Base-by-base conservation (phyloP, 2,113 vertebrate genomes). In the Carollia perspicillata region DNA sequence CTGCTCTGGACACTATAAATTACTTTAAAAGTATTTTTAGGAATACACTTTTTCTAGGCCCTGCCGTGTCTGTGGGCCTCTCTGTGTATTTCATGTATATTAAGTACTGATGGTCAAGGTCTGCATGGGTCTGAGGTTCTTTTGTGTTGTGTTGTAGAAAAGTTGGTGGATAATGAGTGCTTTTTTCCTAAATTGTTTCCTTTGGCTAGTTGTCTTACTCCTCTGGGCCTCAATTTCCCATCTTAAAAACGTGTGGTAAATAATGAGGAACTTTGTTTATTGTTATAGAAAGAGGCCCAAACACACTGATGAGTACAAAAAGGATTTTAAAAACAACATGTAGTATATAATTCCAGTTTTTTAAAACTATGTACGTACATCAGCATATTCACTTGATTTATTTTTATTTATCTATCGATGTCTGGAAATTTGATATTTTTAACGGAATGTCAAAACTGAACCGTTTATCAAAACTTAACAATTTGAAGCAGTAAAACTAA, bases 371-470 rank as follows among this genome's bases (percentile, higher is more conserved):
- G 40, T 28, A 8, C 13, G 58, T 26, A 33, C 1, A 47, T 35
- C 44, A 60, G 6, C 87, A 14, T 74, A 42, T 65, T 89, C 78
- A 42, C 63, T 35, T 86, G 14, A 71, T 49, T 77, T 10, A 51
- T 7, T 84, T 80, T 80, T 17, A 79, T 66, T 84, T 87, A 74
- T 40, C 4, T 58, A 44, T 49, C 11, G n/a, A 42, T 66, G 9
- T 80, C 42, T 55, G n/a, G 37, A 80, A 93, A 33, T 20, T 53
- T 18, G 51, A 53, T 51, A 84, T 22, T 95, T 89, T 84, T 28
- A 81, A 94, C 37, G 75, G 78, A 89, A 79, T 84, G 63, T 37
- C 37, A 80, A 89, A 81, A 77, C 51, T 53, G 26, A 95, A 78
- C 30, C 90, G 42, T 40, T 37, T 66, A 77, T 72, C 66, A 79